These are phyloP conservation scores for Sarcophaga caerulescens DNA, from an alignment of 2,888 invertebrate genomes.

Conservation along the genomic window DNA sequence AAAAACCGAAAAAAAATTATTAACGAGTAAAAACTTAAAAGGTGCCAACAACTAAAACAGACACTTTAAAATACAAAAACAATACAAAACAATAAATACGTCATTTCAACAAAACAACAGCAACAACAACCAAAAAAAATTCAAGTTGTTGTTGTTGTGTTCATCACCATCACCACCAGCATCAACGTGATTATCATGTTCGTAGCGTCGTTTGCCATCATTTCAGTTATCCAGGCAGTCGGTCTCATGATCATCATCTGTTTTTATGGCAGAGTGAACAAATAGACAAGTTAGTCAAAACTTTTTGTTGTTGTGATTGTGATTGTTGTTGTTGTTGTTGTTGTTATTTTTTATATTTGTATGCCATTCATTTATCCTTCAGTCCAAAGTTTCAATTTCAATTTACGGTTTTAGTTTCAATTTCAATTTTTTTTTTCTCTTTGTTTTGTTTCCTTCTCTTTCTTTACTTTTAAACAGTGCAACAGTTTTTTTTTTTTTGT, in stretches of 20 bases:
- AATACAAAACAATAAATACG: slow-evolving; percentile 31
- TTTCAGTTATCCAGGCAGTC: background rate
- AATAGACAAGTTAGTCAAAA: slow-evolving; percentile 61
- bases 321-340: slow-evolving; percentile 26
- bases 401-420: slow-evolving; percentile 67
- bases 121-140: slow-evolving; percentile 38
- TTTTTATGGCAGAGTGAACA: slow-evolving; percentile 57
- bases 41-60: slow-evolving; percentile 67
- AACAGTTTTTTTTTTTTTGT: slow-evolving; percentile 32
- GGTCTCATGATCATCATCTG: slow-evolving; percentile 8
- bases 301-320: slow-evolving; percentile 37
- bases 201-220: slow-evolving; percentile 4
- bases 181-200: background rate
- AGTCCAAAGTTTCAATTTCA: slow-evolving; percentile 68
- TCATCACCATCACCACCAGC: slow-evolving; percentile 38
- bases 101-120: slow-evolving; percentile 34
- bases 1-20: slow-evolving; percentile 42
- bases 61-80: slow-evolving; percentile 58
- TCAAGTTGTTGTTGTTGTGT: background rate
- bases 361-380: slow-evolving; percentile 66
- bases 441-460: slow-evolving; percentile 15
- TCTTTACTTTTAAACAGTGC: slow-evolving; percentile 10
- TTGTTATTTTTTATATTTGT: slow-evolving; percentile 16
- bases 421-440: slow-evolving; percentile 53
- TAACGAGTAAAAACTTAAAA: slow-evolving; percentile 62